Base-by-base conservation (phyloP, 2,888 invertebrate species). In the Lasiommata megera region DNA sequence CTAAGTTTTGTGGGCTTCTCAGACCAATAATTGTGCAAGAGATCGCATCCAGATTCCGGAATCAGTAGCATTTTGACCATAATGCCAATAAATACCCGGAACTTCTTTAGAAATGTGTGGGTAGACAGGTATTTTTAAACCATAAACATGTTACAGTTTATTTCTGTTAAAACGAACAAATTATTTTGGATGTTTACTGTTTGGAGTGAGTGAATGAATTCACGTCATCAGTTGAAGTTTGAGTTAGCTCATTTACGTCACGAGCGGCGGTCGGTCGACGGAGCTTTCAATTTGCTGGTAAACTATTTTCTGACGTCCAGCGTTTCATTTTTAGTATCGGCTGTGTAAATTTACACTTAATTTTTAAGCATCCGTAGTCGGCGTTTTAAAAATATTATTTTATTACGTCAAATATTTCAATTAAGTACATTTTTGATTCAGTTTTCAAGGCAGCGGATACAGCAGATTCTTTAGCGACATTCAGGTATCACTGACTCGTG, bases 191-290 rank as follows among this genome's bases (percentile, higher is more conserved):
- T 18, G 28, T 18, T 34, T 47, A 38, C 38, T 29, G 23, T 48
- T 51, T 58, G 43, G 46, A 50, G 51, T 53, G 46, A 61, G 58
- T 64, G 66, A 66, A 64, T 60, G 60, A 51, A 40, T 58, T 46
- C 37, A 56, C 57, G 60, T 64, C 57, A 56, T 56, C 59, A 50
- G 54, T 60, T 60, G 59, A 51, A 53, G 50, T 57, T 62, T 56
- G 56, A 60, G 55, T 58, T 54, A 23, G 53, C 52, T 60, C 53
- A 56, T 44, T 66, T 54, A 64, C 63, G 64, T 66, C 66, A 66
- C 43, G 29, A 18, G 44, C 40, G 60, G 51, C 61, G 51, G 59
- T 60, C 60, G 31, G 58, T 58, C 54, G 47, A 44, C 54, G 61
- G 61, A 51, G 47, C 41, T 44, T 34, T 58, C 37, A 47, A 60